Base-by-base conservation (phyloP, 2,113 vertebrate genomes). In the Peucedramus taeniatus region DNA sequence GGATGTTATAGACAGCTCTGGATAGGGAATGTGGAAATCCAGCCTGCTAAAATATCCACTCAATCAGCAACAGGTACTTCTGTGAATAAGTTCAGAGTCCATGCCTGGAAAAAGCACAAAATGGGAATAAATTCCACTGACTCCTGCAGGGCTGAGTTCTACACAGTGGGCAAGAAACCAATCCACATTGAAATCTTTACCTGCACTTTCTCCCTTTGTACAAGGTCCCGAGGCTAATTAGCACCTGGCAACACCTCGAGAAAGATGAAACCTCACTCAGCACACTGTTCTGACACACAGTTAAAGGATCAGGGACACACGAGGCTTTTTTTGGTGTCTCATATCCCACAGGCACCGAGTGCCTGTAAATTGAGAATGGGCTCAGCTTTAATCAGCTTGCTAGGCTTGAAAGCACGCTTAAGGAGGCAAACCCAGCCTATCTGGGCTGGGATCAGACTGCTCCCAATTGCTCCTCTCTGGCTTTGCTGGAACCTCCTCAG, bases 361-460 rank as follows among this genome's bases (percentile, higher is more conserved):
- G 65, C 11, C 78, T 30, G 69, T 89, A 94, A 97, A 69, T 74
- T 33, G 94, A 97, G 95, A 63, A 77, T 11, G 21, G 26, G 50
- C 89, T 92, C 20, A 13, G 89, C 72, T 94, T 84, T 94, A 94
- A 94, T 89, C 77, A 87, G 86, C 66, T 40, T 16, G 69, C 45
- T 69, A 5, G 78, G 51, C 31, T 59, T 16, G 83, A 71, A 78
- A 78, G 7, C 81, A 61, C 13, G 47, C 40, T 79, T 57, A 92
- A 79, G 1, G 4, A 82, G 74, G 61, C 20, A 72, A 79, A 15
- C 30, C 37, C 77, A 50, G 61, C 35, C 53, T 85, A 4, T 11
- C 50, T 53, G 57, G n/a, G 35, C 88, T 8, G 35, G 14, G 61
- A 57, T 45, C 84, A 59, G 21, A 1, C 57, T 40, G 42, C 72